phyloP scores from a whole-genome alignment of 2,797 vertebrate genomes.

The Thalassophryne amazonica region DNA sequence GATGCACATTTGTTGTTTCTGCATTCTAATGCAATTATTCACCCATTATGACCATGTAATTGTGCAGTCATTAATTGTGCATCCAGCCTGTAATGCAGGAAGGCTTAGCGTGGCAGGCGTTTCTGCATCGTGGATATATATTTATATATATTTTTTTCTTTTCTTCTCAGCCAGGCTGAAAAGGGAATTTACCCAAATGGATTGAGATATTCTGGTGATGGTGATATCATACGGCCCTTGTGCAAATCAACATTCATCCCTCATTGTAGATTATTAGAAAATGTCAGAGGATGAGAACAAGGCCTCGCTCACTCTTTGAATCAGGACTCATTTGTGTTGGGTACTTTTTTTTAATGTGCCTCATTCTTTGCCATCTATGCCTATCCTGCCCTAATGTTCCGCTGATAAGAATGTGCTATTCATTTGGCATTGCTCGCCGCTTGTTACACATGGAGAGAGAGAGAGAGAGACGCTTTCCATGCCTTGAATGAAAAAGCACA shows the following conservation, averaged over 20 bases:
- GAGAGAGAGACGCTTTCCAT: slow-evolving; percentile 29
- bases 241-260: slow-evolving; percentile 49
- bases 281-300: slow-evolving; percentile 59
- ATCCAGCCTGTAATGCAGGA: slow-evolving; percentile 40
- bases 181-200: slow-evolving; percentile 27
- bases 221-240: slow-evolving; percentile 42
- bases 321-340: slow-evolving; percentile 69
- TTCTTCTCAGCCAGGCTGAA: not conserved
- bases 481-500: slow-evolving; percentile 70
- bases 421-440: slow-evolving; percentile 49
- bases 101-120: slow-evolving; percentile 5
- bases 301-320: slow-evolving; percentile 51
- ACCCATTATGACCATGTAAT: slow-evolving; percentile 71
- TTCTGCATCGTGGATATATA: not conserved
- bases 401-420: slow-evolving; percentile 63
- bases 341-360: slow-evolving; percentile 49
- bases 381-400: slow-evolving; percentile 65
- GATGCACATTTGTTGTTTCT: slow-evolving; percentile 63
- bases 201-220: slow-evolving; percentile 35
- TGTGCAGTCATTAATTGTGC: slow-evolving; percentile 62
- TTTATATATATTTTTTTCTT: too few species aligned
- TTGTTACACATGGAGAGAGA: slow-evolving; percentile 32
- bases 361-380: slow-evolving; percentile 59
- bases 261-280: slow-evolving; percentile 43
- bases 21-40: slow-evolving; percentile 72